Base-by-base conservation (phyloP, 2,888 invertebrate genomes). In the Lobophora halterata region DNA sequence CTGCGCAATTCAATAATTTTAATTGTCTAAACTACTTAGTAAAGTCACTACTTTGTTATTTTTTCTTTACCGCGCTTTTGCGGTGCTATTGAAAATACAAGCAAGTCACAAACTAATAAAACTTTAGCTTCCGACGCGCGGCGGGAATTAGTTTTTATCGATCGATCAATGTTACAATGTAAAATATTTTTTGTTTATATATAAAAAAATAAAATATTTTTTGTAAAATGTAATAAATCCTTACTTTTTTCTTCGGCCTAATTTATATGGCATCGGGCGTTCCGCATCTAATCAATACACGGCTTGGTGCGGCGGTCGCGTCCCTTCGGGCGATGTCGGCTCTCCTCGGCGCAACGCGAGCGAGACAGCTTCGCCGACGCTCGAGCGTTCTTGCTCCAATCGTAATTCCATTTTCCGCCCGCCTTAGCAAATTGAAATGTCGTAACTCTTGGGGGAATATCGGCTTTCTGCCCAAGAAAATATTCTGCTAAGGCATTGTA, bases 381-480 rank as follows among this genome's bases (percentile, higher is more conserved):
- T 79, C 74, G 65, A 72, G 66, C 61, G 65, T 69, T 78, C 81
- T 81, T 85, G 81, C 85, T 86, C 72, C 82, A 88, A 88, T 86
- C 86, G 87, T 86, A 86, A 88, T 88, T 86, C 86, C 86, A 87
- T 88, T 88, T 88, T 88, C 88, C 87, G 86, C 86, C 85, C 87
- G 88, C 88, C 87, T 87, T 88, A 83, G 88, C 88, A 88, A 88
- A 88, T 88, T 88, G 88, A 88, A 88, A 88, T 87, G 88, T 87
- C 87, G 88, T 88, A 87, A 87, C 85, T 88, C 88, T 87, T 86
- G 72, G 80, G 88, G 88, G 88, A 86, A 88, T 88, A 85, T 87
- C 87, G 86, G 83, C 85, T 87, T 87, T 87, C 82, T 81, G 79
- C 78, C 75, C 77, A 80, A 86, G 86, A 83, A 88, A 86, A 86